phyloP scores from a whole-genome alignment of 2,113 vertebrate species.

The Asarcornis scutulata region DNA sequence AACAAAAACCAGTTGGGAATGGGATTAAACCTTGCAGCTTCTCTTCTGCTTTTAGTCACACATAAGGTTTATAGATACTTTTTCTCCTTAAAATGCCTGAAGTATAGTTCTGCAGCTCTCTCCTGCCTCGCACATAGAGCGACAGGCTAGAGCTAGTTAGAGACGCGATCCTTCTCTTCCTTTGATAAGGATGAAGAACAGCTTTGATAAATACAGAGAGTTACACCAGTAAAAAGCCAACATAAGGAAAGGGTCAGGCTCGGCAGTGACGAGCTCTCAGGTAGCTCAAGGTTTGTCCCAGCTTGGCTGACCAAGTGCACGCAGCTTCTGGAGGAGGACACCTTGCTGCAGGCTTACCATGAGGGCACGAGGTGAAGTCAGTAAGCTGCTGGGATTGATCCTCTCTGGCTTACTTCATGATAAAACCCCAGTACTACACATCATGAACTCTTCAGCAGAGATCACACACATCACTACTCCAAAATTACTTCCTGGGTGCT shows the following conservation, averaged over 20 bases:
- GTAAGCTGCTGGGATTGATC: not conserved
- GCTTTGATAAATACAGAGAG: not conserved
- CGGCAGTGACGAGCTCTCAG: not conserved
- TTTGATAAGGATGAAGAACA: not conserved
- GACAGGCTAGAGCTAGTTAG: not conserved
- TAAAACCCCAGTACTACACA: accelerated
- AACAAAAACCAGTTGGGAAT: not conserved
- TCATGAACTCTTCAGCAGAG: not conserved
- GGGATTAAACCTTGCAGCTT: not conserved
- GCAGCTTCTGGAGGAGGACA: not conserved
- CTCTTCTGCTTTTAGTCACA: not conserved
- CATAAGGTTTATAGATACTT: not conserved
- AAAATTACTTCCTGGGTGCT: not conserved
- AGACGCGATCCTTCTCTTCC: not conserved
- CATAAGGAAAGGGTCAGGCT: not conserved
- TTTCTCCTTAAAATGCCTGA: not conserved
- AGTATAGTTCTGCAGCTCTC: not conserved
- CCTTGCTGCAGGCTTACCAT: not conserved
- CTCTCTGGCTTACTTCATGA: not conserved
- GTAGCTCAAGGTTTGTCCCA: not conserved
- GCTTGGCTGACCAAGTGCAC: not conserved
- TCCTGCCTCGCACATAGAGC: not conserved
- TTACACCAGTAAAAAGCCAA: not conserved
- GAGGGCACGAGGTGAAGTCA: not conserved
- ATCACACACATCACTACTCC: not conserved